A percentile compares a stretch with the other conserved stretches of the same genome.
These are phyloP conservation scores for Phaonia tiefii DNA, from an alignment of 2,888 invertebrate species.

Conservation along the genomic window DNA sequence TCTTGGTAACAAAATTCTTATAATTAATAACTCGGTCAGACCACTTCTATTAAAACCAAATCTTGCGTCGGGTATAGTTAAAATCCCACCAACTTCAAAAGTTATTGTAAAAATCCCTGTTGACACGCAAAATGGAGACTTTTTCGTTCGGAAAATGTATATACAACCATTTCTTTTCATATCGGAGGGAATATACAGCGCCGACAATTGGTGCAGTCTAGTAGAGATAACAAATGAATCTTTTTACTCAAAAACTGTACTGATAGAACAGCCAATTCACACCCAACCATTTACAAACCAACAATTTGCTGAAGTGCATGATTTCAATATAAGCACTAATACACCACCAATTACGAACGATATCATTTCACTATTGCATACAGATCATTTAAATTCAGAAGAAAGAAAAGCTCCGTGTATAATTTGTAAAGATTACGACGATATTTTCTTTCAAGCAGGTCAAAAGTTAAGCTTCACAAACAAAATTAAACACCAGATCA, in stretches of 20 bases:
- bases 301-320: background rate
- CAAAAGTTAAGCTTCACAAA: background rate
- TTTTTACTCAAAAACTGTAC: too few relatives aligned
- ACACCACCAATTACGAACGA: too few relatives aligned
- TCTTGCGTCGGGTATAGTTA: background rate
- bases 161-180: background rate
- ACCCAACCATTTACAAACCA: background rate
- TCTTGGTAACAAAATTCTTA: too few relatives aligned
- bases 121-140: background rate
- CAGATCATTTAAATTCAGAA: too few relatives aligned
- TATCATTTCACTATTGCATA: background rate
- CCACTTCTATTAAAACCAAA: background rate
- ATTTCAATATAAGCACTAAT: background rate
- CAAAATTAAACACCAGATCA: background rate
- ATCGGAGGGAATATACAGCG: too few relatives aligned
- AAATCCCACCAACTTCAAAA: background rate
- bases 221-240: background rate
- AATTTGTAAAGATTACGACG: background rate
- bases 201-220: background rate
- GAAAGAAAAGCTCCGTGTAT: background rate
- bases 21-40: background rate
- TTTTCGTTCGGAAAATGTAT: background rate
- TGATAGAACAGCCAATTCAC: too few relatives aligned
- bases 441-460: slow-evolving; percentile 28
- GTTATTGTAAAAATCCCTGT: too few relatives aligned